These are phyloP conservation scores for Rhyacophila brunnea DNA, from an alignment of 1,140 invertebrate genomes.

Conservation along the genomic window DNA sequence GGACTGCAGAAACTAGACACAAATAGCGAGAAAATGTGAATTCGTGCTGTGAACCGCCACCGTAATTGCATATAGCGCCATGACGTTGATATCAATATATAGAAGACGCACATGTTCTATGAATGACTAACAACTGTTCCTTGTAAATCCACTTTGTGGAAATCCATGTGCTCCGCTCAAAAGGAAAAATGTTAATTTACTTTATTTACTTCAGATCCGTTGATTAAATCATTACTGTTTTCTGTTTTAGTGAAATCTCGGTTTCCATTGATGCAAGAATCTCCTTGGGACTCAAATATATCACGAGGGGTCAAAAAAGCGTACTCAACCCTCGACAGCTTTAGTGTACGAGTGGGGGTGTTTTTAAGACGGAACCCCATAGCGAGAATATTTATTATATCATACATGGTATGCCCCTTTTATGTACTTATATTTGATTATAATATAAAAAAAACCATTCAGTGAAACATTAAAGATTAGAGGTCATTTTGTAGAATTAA, in stretches of 20 bases:
- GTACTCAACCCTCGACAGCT: slow-evolving; percentile 70
- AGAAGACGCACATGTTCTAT: too few species aligned
- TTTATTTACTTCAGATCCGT: too few species aligned
- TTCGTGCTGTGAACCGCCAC: too few species aligned
- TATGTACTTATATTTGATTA: neutral
- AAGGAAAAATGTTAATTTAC: too few species aligned
- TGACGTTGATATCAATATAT: too few species aligned
- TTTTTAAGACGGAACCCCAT: slow-evolving; percentile 80
- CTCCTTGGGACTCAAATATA: slow-evolving; percentile 75
- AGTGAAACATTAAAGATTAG: neutral
- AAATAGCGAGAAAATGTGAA: too few species aligned
- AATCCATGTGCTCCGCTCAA: too few species aligned
- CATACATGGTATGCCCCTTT: slow-evolving; percentile 26
- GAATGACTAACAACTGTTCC: too few species aligned
- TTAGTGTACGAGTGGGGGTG: slow-evolving; percentile 72
- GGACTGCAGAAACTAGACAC: too few species aligned
- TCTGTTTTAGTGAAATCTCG: slow-evolving; percentile 55
- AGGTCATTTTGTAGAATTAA: neutral
- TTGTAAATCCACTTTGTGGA: too few species aligned
- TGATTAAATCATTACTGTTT: neutral
- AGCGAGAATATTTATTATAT: slow-evolving; percentile 73
- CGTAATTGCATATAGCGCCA: too few species aligned
- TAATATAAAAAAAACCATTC: neutral
- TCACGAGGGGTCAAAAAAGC: slow-evolving; percentile 77
- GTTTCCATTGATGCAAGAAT: slow-evolving; percentile 73